Percentiles rank a stretch among this genome's conserved stretches.
phyloP scores from a whole-genome alignment of 92 coral and sea anemone species.

The Siderastrea siderea region DNA sequence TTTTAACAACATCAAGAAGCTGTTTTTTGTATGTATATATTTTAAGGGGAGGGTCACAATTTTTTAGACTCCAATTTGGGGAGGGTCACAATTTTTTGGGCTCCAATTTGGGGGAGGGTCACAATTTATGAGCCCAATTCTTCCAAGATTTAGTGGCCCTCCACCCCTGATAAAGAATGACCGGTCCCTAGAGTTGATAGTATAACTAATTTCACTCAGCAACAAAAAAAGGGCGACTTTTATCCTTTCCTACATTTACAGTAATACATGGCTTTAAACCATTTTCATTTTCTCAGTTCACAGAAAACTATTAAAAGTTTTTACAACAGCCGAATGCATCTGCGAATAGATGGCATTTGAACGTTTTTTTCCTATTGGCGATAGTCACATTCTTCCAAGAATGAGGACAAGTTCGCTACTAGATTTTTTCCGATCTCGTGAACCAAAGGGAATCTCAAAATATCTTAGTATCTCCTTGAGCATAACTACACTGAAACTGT shows the following conservation, averaged over 20 bases:
- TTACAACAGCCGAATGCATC: constrained; percentile 24
- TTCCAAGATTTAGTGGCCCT: no score
- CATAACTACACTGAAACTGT: constrained; percentile 48
- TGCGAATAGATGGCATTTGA: constrained; percentile 2
- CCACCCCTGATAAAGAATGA: no score
- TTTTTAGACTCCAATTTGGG: no score
- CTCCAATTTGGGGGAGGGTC: no score
- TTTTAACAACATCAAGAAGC: no score
- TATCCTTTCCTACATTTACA: neutral
- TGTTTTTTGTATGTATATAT: no score
- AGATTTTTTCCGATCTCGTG: constrained; percentile 50
- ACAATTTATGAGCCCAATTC: no score
- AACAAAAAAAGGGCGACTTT: constrained; percentile 7
- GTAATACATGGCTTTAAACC: neutral
- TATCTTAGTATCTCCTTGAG: constrained; percentile 49
- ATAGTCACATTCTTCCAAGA: constrained; percentile 40
- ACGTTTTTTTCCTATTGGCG: constrained; percentile 26
- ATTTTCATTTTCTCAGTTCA: constrained; percentile 21
- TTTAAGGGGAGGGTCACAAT: no score
- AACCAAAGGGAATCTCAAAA: constrained; percentile 50
- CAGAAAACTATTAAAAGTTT: constrained; percentile 18
- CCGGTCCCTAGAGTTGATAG: no score
- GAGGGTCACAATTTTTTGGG: no score
- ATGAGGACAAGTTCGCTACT: constrained; percentile 21
- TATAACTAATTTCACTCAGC: constrained; percentile 20